phyloP scores from a whole-genome alignment of 2,113 vertebrate species.

The Pitta sordida region DNA sequence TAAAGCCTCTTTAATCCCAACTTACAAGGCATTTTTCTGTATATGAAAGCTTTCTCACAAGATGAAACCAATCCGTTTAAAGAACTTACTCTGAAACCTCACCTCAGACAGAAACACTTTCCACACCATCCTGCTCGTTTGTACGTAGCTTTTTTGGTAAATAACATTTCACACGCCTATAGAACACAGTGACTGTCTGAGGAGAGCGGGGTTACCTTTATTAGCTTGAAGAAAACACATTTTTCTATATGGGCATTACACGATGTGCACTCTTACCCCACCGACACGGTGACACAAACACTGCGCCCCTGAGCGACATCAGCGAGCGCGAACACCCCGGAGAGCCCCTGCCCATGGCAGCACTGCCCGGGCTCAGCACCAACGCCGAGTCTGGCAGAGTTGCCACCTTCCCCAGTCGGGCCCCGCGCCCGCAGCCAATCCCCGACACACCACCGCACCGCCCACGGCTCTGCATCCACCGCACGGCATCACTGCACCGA shows the following conservation, averaged over 20 bases:
- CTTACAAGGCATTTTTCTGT: not conserved
- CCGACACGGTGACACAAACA: fast-evolving
- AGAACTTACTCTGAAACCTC: not conserved
- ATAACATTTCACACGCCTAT: fast-evolving
- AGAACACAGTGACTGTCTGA: not conserved
- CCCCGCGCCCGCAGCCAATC: not conserved
- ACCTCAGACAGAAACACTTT: not conserved
- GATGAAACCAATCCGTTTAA: not conserved
- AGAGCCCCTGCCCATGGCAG: not conserved
- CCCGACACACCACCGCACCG: no score
- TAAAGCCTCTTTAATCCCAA: not conserved
- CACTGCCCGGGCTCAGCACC: not conserved
- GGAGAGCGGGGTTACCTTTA: fast-evolving
- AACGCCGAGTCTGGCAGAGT: fast-evolving
- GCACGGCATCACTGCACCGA: no score
- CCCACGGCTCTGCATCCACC: fast-evolving
- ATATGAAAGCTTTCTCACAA: not conserved
- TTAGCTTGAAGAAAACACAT: not conserved
- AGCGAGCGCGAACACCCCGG: fast-evolving
- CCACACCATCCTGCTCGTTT: no score
- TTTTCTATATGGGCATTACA: not conserved
- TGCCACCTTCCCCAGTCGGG: not conserved
- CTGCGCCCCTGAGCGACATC: no score
- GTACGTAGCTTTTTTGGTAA: not conserved
- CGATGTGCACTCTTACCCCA: not conserved